phyloP scores from a whole-genome alignment of 2,888 invertebrate genomes.

The Gerris lacustris region DNA sequence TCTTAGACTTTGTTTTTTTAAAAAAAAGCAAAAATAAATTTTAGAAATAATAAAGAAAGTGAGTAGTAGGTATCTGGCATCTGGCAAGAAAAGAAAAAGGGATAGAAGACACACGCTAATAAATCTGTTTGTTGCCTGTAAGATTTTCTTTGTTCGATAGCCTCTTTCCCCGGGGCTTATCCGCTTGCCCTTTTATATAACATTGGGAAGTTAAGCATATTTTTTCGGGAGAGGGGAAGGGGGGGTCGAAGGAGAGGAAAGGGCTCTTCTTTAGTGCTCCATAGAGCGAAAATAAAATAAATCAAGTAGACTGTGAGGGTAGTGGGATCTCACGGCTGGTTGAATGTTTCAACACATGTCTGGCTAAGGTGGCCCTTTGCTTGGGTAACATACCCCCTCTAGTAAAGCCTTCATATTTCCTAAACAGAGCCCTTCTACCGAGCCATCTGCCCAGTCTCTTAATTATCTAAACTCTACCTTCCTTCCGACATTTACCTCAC shows the following conservation, averaged over 20 bases:
- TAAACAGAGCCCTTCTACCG: no score
- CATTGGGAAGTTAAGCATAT: conserved; percentile 1
- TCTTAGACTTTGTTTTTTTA: no score
- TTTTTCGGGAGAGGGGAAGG: not conserved
- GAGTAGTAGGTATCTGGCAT: no score
- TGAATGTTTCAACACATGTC: conserved; percentile 1
- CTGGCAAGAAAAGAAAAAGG: not conserved
- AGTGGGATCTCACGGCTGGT: not conserved
- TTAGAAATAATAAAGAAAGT: no score
- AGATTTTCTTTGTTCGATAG: not conserved
- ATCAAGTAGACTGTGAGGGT: not conserved
- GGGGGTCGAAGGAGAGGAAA: not conserved
- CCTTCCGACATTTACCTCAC: no score
- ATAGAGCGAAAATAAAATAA: conserved; percentile 5
- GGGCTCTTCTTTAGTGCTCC: not conserved
- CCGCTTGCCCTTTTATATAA: not conserved
- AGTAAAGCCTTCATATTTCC: no score
- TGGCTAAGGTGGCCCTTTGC: not conserved
- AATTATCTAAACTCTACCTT: no score
- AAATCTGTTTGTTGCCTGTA: not conserved
- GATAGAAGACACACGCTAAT: not conserved
- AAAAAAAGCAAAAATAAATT: no score
- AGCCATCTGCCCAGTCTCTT: no score
- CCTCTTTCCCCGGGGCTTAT: not conserved
- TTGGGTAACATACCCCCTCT: no score